Evolutionary conservation across 1,140 invertebrate genomes (phyloP).

Genomic region (Belonocnema kinseyi): DNA sequence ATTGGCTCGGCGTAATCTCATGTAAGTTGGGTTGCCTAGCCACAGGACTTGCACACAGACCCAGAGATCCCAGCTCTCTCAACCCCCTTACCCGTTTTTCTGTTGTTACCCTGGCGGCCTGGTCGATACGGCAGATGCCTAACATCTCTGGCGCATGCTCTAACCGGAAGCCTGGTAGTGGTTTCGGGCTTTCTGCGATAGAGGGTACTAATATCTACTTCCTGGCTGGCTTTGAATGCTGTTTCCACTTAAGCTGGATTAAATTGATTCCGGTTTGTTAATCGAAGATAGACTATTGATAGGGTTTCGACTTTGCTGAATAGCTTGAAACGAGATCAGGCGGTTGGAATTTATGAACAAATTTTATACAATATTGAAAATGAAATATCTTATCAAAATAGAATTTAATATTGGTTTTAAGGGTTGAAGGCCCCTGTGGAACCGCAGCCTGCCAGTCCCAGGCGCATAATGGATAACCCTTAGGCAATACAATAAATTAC

Average conservation of each 20-base stretch:
- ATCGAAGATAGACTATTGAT: conserved; percentile 9
- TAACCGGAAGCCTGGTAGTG: neutral
- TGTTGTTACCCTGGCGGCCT: conserved; percentile 45
- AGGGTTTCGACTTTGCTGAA: neutral
- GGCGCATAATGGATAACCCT: neutral
- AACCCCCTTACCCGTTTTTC: conserved; percentile 45
- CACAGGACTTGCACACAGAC: conserved; percentile 61
- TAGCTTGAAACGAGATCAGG: conserved; percentile 2
- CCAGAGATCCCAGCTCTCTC: conserved; percentile 47
- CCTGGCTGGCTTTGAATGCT: conserved; percentile 45
- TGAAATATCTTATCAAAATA: neutral
- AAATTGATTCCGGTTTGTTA: conserved; percentile 25
- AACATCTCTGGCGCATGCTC: conserved; percentile 64
- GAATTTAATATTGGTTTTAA: neutral
- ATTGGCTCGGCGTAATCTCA: conserved; percentile 71
- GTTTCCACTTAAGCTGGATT: conserved; percentile 13
- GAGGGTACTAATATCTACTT: conserved; percentile 62
- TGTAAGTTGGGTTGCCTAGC: conserved; percentile 72
- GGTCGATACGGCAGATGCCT: conserved; percentile 74
- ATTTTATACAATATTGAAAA: neutral
- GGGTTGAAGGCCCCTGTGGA: neutral
- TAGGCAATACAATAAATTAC: no score
- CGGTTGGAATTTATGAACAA: neutral
- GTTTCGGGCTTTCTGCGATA: conserved; percentile 51
- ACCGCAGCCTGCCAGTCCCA: neutral